Evolutionary conservation across 2,888 invertebrate species (phyloP).

Genomic region (Pantelozetes paolii): DNA sequence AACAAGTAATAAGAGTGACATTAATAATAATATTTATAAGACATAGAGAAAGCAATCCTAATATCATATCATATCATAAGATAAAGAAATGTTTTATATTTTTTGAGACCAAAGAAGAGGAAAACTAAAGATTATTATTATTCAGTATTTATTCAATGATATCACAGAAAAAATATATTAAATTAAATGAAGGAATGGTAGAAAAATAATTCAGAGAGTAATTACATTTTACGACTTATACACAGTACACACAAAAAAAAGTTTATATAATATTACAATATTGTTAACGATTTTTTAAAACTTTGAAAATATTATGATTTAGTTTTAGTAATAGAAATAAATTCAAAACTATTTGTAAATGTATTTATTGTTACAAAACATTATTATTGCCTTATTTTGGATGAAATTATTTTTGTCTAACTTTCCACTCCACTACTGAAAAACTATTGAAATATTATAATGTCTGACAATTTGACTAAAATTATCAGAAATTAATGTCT

Average conservation of each 20-base stretch:
- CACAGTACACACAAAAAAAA: too few species aligned
- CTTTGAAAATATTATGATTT: background rate
- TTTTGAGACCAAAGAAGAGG: background rate
- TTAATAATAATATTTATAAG: conserved; percentile 30
- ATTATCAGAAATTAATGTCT: too few species aligned
- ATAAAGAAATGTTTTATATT: conserved; percentile 10
- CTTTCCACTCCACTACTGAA: background rate
- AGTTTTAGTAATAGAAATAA: background rate
- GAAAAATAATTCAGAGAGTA: conserved; percentile 6
- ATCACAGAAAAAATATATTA: background rate
- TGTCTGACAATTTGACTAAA: background rate
- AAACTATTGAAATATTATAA: background rate
- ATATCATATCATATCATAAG: background rate
- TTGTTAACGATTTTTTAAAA: background rate
- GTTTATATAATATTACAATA: too few species aligned
- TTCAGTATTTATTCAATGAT: conserved; percentile 13
- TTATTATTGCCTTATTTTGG: too few species aligned
- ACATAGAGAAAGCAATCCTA: background rate
- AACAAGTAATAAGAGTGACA: conserved; percentile 10
- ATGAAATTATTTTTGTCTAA: background rate
- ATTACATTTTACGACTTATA: conserved; percentile 22
- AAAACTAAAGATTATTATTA: conserved; percentile 24
- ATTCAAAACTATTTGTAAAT: background rate
- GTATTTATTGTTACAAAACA: conserved; percentile 16
- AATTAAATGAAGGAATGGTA: conserved; percentile 5